Base-by-base conservation (phyloP, 2,113 vertebrate genomes). In the Coreoperca whiteheadi region DNA sequence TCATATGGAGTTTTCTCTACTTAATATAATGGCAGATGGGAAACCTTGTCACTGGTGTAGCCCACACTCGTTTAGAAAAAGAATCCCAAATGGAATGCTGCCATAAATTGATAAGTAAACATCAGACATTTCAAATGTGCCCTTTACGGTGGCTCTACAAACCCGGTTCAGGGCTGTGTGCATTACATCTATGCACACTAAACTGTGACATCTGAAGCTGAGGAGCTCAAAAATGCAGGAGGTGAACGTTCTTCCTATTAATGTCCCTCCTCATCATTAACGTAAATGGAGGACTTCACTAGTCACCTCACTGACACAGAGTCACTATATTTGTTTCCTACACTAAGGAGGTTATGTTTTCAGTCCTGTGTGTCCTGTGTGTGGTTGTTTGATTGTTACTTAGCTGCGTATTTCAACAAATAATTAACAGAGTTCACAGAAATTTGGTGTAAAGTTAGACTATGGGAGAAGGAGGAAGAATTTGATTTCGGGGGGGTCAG, bases 231-330 rank as follows among this genome's bases (percentile, higher is more conserved):
- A 79, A 7, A 70, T 77, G 79, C 66, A 21, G 53, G 61, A 88
- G 83, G 69, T 87, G 87, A 87, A 87, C 84, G 85, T 86, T 81
- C 77, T 41, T 6, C 5, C 89, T 86, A 84, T 86, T 86, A 86
- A 63, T 88, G 73, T 73, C 56, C 3, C 8, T 28, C 57, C 54
- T 21, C 56, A 53, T 77, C 51, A 83, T 70, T 86, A 66, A 74
- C 48, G 65, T 28, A 23, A 54, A 61, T 56, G 48, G 14, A 60
- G 37, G n/a, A 69, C 39, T 20, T 70, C 23, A 28, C 63, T 37
- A 2, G 23, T 59, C n/a, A 16, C 69, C 37, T 60, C 18, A 20
- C 50, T 56, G 25, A 43, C 28, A 79, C 64, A 53, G 4, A 46
- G 25, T 43, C 16, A 30, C 41, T 50, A 61, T 53, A 56, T n/a